Conservation (phyloP, 1,140 invertebrate species). For the Formica selysi region DNA sequence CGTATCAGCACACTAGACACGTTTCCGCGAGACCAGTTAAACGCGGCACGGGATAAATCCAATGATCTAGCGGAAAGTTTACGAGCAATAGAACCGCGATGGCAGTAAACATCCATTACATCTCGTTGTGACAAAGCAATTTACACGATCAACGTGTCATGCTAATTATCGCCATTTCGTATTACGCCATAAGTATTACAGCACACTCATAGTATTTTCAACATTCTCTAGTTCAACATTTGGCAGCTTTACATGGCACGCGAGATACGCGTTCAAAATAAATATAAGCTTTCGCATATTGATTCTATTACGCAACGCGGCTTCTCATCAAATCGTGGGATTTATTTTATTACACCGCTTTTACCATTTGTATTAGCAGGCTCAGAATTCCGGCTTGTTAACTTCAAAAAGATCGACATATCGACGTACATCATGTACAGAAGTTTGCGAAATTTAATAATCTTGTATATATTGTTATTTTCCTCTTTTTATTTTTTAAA, state of each 20-base stretch:
- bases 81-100: slow-evolving; percentile 11
- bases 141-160: slow-evolving; percentile 48
- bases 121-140: slow-evolving; percentile 58
- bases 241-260: not conserved
- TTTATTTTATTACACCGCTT: not conserved
- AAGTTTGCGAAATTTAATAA: not conserved
- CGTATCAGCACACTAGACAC: slow-evolving; percentile 44
- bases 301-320: not conserved
- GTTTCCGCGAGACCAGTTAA: slow-evolving; percentile 16
- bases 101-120: slow-evolving; percentile 65
- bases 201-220: slow-evolving; percentile 12
- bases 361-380: not conserved
- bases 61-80: slow-evolving; percentile 53
- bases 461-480: not conserved
- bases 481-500: not conserved
- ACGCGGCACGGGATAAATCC: slow-evolving; percentile 23
- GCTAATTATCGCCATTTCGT: slow-evolving; percentile 53
- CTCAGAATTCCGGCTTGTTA: not conserved
- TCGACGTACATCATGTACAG: not conserved
- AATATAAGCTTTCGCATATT: not conserved
- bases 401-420: not conserved
- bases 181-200: too few relatives aligned
- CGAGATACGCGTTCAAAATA: not conserved
- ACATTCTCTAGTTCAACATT: not conserved
- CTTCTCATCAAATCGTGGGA: not conserved